A percentile compares a stretch with the other conserved stretches of the same genome.
Conservation (phyloP, 2,888 invertebrate species). For the Lithophane ornitopus region DNA sequence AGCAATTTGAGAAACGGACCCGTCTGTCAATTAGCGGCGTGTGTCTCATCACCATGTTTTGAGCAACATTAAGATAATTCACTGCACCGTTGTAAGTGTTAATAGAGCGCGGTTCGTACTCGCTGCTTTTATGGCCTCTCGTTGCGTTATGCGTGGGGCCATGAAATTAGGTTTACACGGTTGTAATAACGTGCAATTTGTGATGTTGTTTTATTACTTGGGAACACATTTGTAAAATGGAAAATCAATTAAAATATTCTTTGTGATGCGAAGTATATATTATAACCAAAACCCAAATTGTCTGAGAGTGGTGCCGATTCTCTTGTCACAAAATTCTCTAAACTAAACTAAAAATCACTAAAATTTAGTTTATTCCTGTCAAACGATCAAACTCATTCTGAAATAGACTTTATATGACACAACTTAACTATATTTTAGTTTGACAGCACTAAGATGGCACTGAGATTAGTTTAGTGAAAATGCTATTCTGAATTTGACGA, state of each 20-base stretch:
- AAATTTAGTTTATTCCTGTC: too few relatives aligned
- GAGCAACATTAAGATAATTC: conserved; percentile 68
- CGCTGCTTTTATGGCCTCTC: conserved; percentile 59
- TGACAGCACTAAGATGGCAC: too few relatives aligned
- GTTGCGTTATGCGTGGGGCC: conserved; percentile 54
- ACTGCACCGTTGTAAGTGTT: conserved; percentile 63
- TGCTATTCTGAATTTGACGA: too few relatives aligned
- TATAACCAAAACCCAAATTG: neutral
- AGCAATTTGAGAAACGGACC: conserved; percentile 72
- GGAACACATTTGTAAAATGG: conserved; percentile 14
- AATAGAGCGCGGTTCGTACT: conserved; percentile 51
- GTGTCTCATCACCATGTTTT: conserved; percentile 68
- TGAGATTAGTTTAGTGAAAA: too few relatives aligned
- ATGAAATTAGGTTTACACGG: conserved; percentile 52
- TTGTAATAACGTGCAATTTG: conserved; percentile 37
- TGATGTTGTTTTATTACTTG: conserved; percentile 24
- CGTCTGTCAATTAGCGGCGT: conserved; percentile 73
- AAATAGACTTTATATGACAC: too few relatives aligned
- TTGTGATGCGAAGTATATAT: neutral
- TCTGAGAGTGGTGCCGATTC: too few relatives aligned
- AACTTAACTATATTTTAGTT: too few relatives aligned
- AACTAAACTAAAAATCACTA: too few relatives aligned
- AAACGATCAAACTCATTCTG: too few relatives aligned
- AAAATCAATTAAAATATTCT: conserved; percentile 10
- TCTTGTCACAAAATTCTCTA: too few relatives aligned